A percentile compares a stretch with the other conserved stretches of the same genome.
Evolutionary conservation across 1,140 invertebrate species (phyloP).

Genomic region (Condylostylus longicornis): DNA sequence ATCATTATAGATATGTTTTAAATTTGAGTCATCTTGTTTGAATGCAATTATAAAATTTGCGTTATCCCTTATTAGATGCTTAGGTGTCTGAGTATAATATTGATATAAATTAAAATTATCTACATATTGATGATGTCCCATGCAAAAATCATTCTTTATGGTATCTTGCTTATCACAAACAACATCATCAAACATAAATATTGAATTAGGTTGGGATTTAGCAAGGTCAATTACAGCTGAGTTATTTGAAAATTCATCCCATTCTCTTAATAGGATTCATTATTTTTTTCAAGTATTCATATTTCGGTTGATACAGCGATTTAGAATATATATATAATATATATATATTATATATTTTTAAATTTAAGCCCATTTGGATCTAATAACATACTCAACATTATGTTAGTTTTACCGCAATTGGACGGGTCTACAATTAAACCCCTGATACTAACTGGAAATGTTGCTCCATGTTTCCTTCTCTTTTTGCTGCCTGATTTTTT

Average conservation of each 20-base stretch:
- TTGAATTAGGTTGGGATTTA: constrained; percentile 14
- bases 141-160: constrained; percentile 26
- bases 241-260: constrained; percentile 10
- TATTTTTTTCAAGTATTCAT: constrained; percentile 13
- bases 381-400: constrained; percentile 21
- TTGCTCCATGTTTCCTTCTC: constrained; percentile 15
- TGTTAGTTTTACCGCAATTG: constrained; percentile 26
- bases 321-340: constrained; percentile 23
- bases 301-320: constrained; percentile 20
- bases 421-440: constrained; percentile 19
- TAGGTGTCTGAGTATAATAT: too few species aligned
- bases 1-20: too few species aligned
- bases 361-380: constrained; percentile 25
- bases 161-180: constrained; percentile 22
- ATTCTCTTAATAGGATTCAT: constrained; percentile 11
- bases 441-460: constrained; percentile 19
- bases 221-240: constrained; percentile 9
- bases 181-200: constrained; percentile 32
- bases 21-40: too few species aligned
- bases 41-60: too few species aligned
- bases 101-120: too few species aligned
- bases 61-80: too few species aligned
- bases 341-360: too few species aligned
- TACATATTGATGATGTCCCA: constrained; percentile 25
- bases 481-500: too few species aligned